These are phyloP conservation scores for Protaetia brevitarsis DNA, from an alignment of 1,140 invertebrate species.

Conservation along the genomic window DNA sequence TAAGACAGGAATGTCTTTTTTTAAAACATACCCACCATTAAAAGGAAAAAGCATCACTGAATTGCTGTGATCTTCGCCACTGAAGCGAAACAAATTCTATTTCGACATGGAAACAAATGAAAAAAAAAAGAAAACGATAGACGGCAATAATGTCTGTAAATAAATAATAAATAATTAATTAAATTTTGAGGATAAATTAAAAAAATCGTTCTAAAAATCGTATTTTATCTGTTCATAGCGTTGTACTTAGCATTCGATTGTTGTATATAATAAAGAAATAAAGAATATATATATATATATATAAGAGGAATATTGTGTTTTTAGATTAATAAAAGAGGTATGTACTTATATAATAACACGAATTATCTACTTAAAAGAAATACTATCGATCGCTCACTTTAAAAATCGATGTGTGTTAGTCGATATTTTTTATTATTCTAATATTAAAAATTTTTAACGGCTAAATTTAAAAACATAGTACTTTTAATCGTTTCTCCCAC, in stretches of 20 bases:
- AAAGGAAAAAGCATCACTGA: slow-evolving; percentile 7
- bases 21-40: neutral
- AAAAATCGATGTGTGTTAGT: slow-evolving; percentile 15
- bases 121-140: slow-evolving; percentile 24
- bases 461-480: slow-evolving; percentile 19
- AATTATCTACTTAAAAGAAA: slow-evolving; percentile 7
- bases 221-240: slow-evolving; percentile 40
- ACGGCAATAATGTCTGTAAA: slow-evolving; percentile 42
- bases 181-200: slow-evolving; percentile 19
- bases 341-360: slow-evolving; percentile 17
- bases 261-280: slow-evolving; percentile 40
- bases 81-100: neutral
- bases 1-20: neutral
- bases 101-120: neutral
- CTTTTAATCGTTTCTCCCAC: neutral
- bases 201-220: slow-evolving; percentile 9
- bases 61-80: slow-evolving; percentile 22
- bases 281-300: slow-evolving; percentile 38
- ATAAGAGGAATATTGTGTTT: slow-evolving; percentile 25
- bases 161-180: slow-evolving; percentile 34
- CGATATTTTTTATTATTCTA: slow-evolving; percentile 16
- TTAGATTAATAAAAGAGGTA: slow-evolving; percentile 20
- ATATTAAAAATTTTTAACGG: slow-evolving; percentile 3
- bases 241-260: slow-evolving; percentile 37
- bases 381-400: neutral